Evolutionary conservation across 2,888 invertebrate species (phyloP), one percentile per base, ranked within the genome.

Genomic region (Ganaspis brasiliensis): DNA sequence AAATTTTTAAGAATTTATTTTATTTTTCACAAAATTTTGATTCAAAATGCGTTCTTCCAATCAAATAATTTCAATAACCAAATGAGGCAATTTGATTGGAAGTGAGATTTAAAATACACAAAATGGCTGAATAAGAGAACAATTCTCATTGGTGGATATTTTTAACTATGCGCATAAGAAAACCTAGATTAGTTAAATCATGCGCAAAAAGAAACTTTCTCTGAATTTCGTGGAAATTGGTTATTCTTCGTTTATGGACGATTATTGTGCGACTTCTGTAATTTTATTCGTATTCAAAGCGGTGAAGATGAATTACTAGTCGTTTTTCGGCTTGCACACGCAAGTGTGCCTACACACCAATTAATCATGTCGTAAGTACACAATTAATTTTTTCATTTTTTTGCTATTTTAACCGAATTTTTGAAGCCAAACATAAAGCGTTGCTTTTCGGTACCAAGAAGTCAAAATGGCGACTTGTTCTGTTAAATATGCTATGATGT

Each of bases 231-330:
- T 5, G 52, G 19, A 52, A 52, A n/a, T 52, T 49, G 6, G 49
- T 49, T 16, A 49, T n/a, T 49, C 10, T n/a, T 52, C 16, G 9
- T 52, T 52, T 16, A 52, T 52, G 52, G 52, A 16, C 52, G 19
- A 52, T 16, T 52, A 19, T 6, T 16, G 16, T 9, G 16, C 16
- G 52, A 52, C 49, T 4, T 52, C 16, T 19, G 52, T 52, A 52
- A 52, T 16, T 2, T 52, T 16, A 19, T 19, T 52, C 9, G 16
- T 5, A 16, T 0, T 16, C 16, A 52, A 52, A 45, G 45, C 93
- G 93, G 92, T 93, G 94, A 94, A 93, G 93, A 96, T 96, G 95
- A 95, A 93, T 94, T 94, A 94, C 94, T 96, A 96, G 95, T 94
- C 92, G 91, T 89, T 90, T 92, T 92, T 92, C 90, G 92, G 88